Evolutionary conservation across 1,140 invertebrate species (phyloP), one percentile per base, ranked within the genome.

Genomic region (Ridgeia piscesae): DNA sequence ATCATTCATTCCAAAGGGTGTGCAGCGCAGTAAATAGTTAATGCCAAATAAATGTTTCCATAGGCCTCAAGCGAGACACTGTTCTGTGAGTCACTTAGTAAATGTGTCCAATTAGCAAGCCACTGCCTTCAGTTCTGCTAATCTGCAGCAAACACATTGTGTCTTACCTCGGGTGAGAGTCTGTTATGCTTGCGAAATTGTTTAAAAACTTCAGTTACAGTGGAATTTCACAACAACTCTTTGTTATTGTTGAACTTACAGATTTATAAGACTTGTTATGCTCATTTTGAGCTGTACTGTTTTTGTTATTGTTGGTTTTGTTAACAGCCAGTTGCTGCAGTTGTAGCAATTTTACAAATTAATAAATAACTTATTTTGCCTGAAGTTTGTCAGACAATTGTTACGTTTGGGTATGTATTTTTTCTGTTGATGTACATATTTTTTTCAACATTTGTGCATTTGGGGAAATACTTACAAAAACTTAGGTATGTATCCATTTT

Each of bases 201-300:
- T 77, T 77, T 77, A 21, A 77, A 14, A 77, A 77, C 58, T 77
- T 77, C 11, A 21, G 58, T 31, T 77, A 77, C 4, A 77, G 14
- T 77, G 14, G 11, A 1, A 77, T 31, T 21, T 77, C 58, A 77
- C 58, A 17, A 77, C 11, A 21, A 77, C n/a, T 77, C 2, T 77
- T 77, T 77, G 42, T 77, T 77, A 77, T 77, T 77, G 58, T 77
- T 77, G 58, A 77, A 77, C 58, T 77, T 77, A 77, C 58, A 77
- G 58, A 77, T 77, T 77, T 77, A 77, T 77, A 77, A 77, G 58
- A 77, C 58, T 77, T 77, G 58, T 77, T 77, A 21, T 77, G 27
- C 58, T 77, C 27, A 77, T 77, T 77, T 77, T 77, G 58, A 77
- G 58, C 58, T 77, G 58, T 77, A 77, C 27, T 77, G 58, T 77